Base-by-base conservation (phyloP, 2,888 invertebrate species). In the Metacarcinus magister region DNA sequence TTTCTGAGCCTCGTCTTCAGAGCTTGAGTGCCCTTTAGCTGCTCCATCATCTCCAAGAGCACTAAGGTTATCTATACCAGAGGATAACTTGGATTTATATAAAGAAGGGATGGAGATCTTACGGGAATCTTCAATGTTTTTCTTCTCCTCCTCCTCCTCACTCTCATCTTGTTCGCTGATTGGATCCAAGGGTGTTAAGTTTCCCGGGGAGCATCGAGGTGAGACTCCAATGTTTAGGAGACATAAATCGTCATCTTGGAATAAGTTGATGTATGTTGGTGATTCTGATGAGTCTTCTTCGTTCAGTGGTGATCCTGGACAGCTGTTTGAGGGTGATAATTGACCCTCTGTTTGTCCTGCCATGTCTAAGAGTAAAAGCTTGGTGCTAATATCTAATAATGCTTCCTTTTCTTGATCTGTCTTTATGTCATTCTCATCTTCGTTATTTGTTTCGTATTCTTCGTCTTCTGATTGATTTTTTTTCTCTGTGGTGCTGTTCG, bases 91-190 rank as follows among this genome's bases (percentile, higher is more conserved):
- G 32, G 93, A 93, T 44, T 89, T 96, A 3, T 91, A 43, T 43
- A 60, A 54, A 10, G 23, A 23, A 3, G 48, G 93, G 16, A 39
- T 13, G 8, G 89, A n/a, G 7, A 75, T 75, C 46, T 46, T 92
- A 32, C 87, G 32, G 10, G 87, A 13, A 16, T 1, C 23, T 23
- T 44, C 44, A 5, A 1, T 13, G 32, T 19, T 82, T 10, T 28
- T 48, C 67, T 60, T 93, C 3, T 54, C 60, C 5, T 93, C 95
- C 5, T 93, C 95, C 0, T 95, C 90, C 23, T 95, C 95, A 28
- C 93, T 93, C 23, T 95, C 95, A 39, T 95, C 95, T 10, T 44
- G 44, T 67, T 95, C 93, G 60, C 95, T 95, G 93, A 95, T 93
- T 0, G 95, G 54, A 23, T 89, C 93, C 16, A 95, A 67, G 3